phyloP scores from a whole-genome alignment of 2,888 invertebrate species.

The Aricia artaxerxes region DNA sequence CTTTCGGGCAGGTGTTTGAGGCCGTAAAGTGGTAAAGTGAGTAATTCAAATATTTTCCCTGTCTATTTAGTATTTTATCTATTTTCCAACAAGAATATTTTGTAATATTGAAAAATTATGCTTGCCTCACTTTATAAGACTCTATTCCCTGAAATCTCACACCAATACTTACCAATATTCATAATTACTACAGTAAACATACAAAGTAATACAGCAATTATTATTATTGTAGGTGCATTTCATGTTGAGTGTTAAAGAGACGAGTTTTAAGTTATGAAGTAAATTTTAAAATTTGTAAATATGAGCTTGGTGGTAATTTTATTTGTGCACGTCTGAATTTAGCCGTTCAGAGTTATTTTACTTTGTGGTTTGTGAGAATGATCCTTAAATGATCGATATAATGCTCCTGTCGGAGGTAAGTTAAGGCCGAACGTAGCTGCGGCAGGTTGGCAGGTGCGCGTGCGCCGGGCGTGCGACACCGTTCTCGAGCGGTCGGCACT shows the following conservation, averaged over 20 bases:
- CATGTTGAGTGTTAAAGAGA: background rate
- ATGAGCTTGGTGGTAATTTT: slow-evolving; percentile 32
- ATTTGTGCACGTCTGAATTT: slow-evolving; percentile 33
- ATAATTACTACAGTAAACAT: background rate
- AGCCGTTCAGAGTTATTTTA: background rate
- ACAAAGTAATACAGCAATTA: background rate
- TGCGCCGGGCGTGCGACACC: slow-evolving; percentile 42
- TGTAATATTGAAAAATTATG: background rate
- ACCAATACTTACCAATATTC: too few species aligned
- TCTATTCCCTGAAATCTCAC: too few species aligned
- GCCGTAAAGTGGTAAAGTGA: slow-evolving; percentile 34
- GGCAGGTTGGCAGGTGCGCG: slow-evolving; percentile 48
- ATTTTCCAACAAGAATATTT: background rate
- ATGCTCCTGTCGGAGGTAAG: background rate
- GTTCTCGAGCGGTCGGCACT: slow-evolving; percentile 35
- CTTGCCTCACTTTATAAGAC: too few species aligned
- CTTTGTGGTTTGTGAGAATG: background rate
- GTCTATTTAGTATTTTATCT: background rate
- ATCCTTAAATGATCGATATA: background rate
- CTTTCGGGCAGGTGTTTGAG: slow-evolving; percentile 46
- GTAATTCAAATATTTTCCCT: background rate
- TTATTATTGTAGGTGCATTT: background rate
- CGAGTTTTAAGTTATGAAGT: slow-evolving; percentile 5
- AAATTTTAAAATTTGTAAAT: slow-evolving; percentile 21
- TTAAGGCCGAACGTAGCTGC: slow-evolving; percentile 29